Percentiles rank a stretch among this genome's conserved stretches.
These are phyloP conservation scores for Urophycis tenuis DNA, from an alignment of 2,797 vertebrate genomes.

Conservation along the genomic window DNA sequence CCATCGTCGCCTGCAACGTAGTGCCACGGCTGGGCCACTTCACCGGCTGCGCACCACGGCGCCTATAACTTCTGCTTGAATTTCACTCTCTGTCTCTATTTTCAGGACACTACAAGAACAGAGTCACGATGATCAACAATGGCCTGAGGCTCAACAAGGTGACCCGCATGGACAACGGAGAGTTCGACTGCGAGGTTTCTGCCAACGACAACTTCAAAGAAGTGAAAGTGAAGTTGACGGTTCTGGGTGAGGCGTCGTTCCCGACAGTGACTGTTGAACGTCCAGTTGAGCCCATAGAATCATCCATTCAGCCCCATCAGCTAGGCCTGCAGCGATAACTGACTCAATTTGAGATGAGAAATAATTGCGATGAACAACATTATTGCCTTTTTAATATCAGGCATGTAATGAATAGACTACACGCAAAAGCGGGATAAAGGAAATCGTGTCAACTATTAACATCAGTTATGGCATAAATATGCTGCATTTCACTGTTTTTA, in stretches of 20 bases:
- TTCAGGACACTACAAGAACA: slow-evolving; percentile 64
- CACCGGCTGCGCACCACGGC: not conserved
- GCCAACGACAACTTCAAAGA: slow-evolving; percentile 48
- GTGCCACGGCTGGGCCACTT: not conserved
- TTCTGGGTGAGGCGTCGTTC: slow-evolving; percentile 68
- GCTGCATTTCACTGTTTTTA: no score
- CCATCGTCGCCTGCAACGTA: not conserved
- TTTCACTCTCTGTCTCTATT: not conserved
- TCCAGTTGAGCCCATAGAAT: no score
- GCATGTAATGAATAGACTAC: no score
- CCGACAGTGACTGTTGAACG: not conserved
- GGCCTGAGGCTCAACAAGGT: slow-evolving; percentile 67
- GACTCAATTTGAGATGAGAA: no score
- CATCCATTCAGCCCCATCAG: no score
- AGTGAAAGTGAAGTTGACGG: slow-evolving; percentile 60
- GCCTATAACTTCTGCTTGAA: not conserved
- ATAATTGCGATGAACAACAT: no score
- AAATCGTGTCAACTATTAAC: no score
- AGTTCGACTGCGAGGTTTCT: slow-evolving; percentile 78
- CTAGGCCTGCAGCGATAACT: no score
- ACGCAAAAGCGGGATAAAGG: no score
- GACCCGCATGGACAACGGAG: slow-evolving; percentile 72
- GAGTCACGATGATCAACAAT: slow-evolving; percentile 42
- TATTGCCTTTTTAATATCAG: no score
- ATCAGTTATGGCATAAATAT: no score